Percentiles rank a stretch among this genome's conserved stretches.
Conservation (phyloP, 2,113 vertebrate species). For the Nothobranchius kuhntae region DNA sequence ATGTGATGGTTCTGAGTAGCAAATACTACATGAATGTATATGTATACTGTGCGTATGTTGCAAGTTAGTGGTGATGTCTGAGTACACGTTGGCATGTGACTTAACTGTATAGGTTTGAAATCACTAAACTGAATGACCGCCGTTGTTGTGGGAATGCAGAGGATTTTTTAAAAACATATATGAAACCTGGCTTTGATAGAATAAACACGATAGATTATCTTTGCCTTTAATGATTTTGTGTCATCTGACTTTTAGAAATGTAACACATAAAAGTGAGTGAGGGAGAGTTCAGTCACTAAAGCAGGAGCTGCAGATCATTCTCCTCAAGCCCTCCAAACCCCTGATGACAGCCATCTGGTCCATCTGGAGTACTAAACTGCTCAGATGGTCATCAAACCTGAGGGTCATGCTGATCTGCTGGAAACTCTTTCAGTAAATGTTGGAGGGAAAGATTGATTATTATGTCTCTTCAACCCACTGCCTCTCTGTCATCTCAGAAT, state of each 20-base stretch:
- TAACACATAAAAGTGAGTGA: too few relatives aligned
- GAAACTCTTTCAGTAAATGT: too few relatives aligned
- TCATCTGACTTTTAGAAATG: neutral
- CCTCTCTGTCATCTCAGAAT: too few relatives aligned
- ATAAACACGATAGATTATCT: constrained; percentile 54
- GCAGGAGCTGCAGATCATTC: too few relatives aligned
- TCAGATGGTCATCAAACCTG: too few relatives aligned
- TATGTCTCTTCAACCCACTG: too few relatives aligned
- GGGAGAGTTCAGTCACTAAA: too few relatives aligned
- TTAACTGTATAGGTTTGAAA: constrained; percentile 34
- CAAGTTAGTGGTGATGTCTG: constrained; percentile 42
- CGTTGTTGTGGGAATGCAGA: constrained; percentile 14
- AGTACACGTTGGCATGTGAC: constrained; percentile 51
- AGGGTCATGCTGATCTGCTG: too few relatives aligned
- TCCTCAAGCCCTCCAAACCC: too few relatives aligned
- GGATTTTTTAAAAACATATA: constrained; percentile 13
- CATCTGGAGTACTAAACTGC: too few relatives aligned
- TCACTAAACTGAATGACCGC: constrained; percentile 34
- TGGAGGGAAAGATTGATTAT: too few relatives aligned
- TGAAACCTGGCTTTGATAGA: constrained; percentile 28
- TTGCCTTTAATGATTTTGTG: neutral
- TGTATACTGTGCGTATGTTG: constrained; percentile 46
- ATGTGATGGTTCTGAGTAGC: constrained; percentile 56
- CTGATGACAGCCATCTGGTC: too few relatives aligned
- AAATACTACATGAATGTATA: constrained; percentile 64